Evolutionary conservation across 2,888 invertebrate genomes (phyloP).

Genomic region (Tenthredo distinguenda): DNA sequence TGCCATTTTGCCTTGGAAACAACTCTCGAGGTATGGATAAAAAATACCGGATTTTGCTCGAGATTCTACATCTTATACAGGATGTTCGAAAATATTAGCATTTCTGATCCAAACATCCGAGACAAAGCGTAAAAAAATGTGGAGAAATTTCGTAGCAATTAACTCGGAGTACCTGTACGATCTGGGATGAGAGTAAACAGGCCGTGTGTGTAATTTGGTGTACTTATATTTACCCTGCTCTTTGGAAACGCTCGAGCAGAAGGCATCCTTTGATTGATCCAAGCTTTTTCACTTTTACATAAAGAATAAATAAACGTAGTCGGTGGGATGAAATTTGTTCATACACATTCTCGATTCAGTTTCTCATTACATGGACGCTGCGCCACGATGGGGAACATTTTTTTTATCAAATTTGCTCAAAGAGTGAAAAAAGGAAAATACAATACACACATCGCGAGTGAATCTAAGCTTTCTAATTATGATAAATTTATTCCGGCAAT

Average conservation of each 20-base stretch:
- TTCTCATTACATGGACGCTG: neutral
- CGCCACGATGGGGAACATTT: neutral
- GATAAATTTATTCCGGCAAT: neutral
- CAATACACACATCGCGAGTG: neutral
- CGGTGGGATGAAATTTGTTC: neutral
- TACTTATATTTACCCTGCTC: constrained; percentile 1
- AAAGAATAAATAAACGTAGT: neutral
- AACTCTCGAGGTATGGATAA: neutral
- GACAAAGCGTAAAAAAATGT: neutral
- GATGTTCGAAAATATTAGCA: neutral
- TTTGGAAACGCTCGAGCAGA: neutral
- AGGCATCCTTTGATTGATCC: neutral
- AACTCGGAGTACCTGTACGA: neutral
- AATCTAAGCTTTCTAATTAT: neutral
- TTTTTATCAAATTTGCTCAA: neutral
- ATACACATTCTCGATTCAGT: neutral
- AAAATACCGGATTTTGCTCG: neutral
- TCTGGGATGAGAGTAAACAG: neutral
- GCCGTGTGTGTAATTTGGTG: neutral
- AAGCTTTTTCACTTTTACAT: neutral
- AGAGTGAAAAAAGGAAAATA: neutral
- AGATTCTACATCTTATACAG: neutral
- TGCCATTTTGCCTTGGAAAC: neutral
- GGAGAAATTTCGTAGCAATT: neutral
- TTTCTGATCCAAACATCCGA: neutral